A percentile compares a stretch with the other conserved stretches of the same genome.
These are phyloP conservation scores for Pagrus major DNA, from an alignment of 2,113 vertebrate species.

Conservation along the genomic window DNA sequence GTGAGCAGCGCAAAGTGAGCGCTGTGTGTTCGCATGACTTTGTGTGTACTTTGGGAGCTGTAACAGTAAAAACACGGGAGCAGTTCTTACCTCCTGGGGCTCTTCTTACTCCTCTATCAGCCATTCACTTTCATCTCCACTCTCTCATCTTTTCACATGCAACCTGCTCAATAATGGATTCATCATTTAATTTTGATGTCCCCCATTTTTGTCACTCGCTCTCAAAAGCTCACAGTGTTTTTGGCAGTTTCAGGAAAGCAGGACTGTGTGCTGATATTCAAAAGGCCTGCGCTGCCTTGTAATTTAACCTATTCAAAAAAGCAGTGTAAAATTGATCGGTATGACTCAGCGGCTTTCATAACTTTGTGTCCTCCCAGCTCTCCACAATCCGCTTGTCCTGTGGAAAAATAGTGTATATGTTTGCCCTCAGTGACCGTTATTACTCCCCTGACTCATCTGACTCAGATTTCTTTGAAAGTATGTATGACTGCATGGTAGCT, in stretches of 20 bases:
- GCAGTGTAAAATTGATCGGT: background rate
- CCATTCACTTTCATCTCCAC: slow-evolving; percentile 66
- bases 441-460: slow-evolving; percentile 16
- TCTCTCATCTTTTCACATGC: slow-evolving; percentile 52
- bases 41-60: background rate
- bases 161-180: slow-evolving; percentile 69
- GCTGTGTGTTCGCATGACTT: background rate
- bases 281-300: slow-evolving; percentile 9
- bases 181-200: slow-evolving; percentile 66
- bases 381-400: slow-evolving; percentile 1
- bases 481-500: background rate
- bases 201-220: slow-evolving; percentile 46
- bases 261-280: slow-evolving; percentile 8
- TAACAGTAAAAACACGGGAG: slow-evolving; percentile 28
- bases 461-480: slow-evolving; percentile 32
- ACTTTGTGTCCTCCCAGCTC: background rate
- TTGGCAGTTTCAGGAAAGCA: slow-evolving; percentile 40
- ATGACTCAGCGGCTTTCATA: slow-evolving; percentile 43
- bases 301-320: slow-evolving; percentile 39
- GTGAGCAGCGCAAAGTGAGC: background rate
- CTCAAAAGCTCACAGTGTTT: slow-evolving; percentile 35
- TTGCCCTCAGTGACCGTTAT: slow-evolving; percentile 15
- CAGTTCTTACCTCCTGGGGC: slow-evolving; percentile 36
- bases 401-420: slow-evolving; percentile 9
- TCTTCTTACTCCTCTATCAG: slow-evolving; percentile 48